Evolutionary conservation across 2,888 invertebrate genomes (phyloP).

Genomic region (Agrotis exclamationis): DNA sequence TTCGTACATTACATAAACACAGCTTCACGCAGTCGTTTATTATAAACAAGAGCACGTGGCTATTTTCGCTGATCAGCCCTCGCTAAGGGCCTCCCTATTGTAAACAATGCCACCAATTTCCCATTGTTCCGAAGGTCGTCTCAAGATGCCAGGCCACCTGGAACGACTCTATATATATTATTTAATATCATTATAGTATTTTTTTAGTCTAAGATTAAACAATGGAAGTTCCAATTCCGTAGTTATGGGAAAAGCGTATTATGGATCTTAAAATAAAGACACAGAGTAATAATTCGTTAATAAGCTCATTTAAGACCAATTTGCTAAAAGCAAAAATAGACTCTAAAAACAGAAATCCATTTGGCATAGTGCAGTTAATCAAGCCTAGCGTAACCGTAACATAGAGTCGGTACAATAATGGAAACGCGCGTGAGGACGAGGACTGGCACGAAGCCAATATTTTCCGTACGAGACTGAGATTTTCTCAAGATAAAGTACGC

Average conservation of each 20-base stretch:
- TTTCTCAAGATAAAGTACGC: constrained; percentile 82
- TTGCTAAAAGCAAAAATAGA: constrained; percentile 38
- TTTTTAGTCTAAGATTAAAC: constrained; percentile 62
- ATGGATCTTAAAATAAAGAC: constrained; percentile 49
- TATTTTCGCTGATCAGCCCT: constrained; percentile 41
- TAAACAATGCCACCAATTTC: constrained; percentile 65
- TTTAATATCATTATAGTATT: constrained; percentile 63
- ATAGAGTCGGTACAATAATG: constrained; percentile 67
- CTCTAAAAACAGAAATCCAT: constrained; percentile 44
- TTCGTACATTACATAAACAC: constrained; percentile 48
- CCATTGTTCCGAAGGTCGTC: constrained; percentile 76
- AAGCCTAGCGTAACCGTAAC: constrained; percentile 56
- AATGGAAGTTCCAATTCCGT: constrained; percentile 57
- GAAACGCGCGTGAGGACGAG: constrained; percentile 70
- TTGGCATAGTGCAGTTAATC: constrained; percentile 49
- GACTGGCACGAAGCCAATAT: constrained; percentile 82
- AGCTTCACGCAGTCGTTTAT: constrained; percentile 9
- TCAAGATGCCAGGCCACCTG: constrained; percentile 75
- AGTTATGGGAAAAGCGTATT: constrained; percentile 52
- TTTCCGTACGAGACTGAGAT: constrained; percentile 83
- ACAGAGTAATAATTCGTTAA: constrained; percentile 36
- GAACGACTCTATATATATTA: constrained; percentile 72
- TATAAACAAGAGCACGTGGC: constrained; percentile 40
- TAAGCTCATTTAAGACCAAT: constrained; percentile 25
- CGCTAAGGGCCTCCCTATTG: constrained; percentile 30